Conservation (phyloP, 2,113 vertebrate species). For the Corvus cornix region DNA sequence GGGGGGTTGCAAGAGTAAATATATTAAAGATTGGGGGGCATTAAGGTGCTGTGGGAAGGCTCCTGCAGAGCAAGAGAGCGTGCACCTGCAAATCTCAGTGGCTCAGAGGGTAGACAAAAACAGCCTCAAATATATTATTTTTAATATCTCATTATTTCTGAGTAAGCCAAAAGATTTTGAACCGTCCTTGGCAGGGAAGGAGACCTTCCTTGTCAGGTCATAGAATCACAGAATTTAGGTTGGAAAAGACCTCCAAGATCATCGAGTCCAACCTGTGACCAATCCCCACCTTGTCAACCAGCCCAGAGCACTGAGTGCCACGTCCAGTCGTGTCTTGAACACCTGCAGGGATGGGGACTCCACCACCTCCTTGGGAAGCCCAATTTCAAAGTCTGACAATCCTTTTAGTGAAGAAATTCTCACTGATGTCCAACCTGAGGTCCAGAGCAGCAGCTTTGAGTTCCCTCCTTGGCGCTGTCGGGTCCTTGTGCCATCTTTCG, state of each 20-base stretch:
- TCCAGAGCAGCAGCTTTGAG: background rate
- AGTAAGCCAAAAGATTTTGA: background rate
- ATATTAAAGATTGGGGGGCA: slow-evolving; percentile 31
- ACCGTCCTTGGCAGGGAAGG: background rate
- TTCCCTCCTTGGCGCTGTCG: rapidly evolving
- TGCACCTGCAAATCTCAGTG: background rate
- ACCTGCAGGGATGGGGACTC: background rate
- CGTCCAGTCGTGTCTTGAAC: rapidly evolving
- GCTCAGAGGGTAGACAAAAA: background rate
- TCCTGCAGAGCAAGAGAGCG: background rate
- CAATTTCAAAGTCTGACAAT: background rate
- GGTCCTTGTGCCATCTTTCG: rapidly evolving
- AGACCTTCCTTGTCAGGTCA: background rate
- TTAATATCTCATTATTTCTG: slow-evolving; percentile 33
- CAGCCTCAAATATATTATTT: slow-evolving; percentile 7
- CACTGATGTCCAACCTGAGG: background rate
- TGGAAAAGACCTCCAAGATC: background rate
- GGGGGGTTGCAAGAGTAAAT: slow-evolving; percentile 24
- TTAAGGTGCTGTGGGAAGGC: slow-evolving; percentile 13
- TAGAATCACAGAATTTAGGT: background rate
- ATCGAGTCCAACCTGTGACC: background rate
- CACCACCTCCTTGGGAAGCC: background rate
- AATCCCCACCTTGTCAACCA: background rate
- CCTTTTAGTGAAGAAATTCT: background rate
- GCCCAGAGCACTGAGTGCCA: background rate